Evolutionary conservation across 2,797 vertebrate species (phyloP), one percentile per base, ranked within the genome.

Genomic region (Propithecus perrieri): DNA sequence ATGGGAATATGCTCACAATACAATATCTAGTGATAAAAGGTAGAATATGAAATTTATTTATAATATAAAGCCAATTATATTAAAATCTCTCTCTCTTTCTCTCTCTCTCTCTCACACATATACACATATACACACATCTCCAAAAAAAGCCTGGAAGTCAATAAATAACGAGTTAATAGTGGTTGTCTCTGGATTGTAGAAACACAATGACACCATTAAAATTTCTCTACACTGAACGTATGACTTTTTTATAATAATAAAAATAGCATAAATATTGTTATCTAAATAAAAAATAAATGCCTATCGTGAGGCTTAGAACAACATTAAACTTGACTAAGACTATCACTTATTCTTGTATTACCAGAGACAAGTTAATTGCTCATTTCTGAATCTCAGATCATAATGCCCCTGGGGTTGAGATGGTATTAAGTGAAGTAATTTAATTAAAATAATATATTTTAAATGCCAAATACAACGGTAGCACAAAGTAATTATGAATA

Each of bases 371-470:
- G 63, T 46, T 55, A 38, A 85, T 33, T 41, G 3, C 15, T 67
- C 43, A 63, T 75, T 75, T 65, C 75, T 85, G 30, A 96, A 61
- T 88, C 88, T 74, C 84, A 92, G 33, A n/a, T 55, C 24, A 85
- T 28, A 78, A 72, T 38, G 53, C 17, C 1, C 59, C 38, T n/a
- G 86, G 71, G 7, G n/a, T 53, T 92, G 22, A 20, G 7, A 59
- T 55, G 35, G 38, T 6, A 35, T 46, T 69, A 63, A 83, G 38
- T 38, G 33, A 85, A 83, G 87, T 38, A 75, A 71, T 89, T 79
- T 72, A 80, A 91, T 86, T 89, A 92, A 94, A 97, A 89, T 59
- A 48, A 90, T 59, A 67, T 71, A 80, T 88, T 38, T 81, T 72
- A 96, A 85, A 53, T 85, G 43, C 12, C 74, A 90, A 38, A 46